A percentile compares a stretch with the other conserved stretches of the same genome.
Evolutionary conservation across 2,888 invertebrate genomes (phyloP).

Genomic region (Microctonus aethiopoides): DNA sequence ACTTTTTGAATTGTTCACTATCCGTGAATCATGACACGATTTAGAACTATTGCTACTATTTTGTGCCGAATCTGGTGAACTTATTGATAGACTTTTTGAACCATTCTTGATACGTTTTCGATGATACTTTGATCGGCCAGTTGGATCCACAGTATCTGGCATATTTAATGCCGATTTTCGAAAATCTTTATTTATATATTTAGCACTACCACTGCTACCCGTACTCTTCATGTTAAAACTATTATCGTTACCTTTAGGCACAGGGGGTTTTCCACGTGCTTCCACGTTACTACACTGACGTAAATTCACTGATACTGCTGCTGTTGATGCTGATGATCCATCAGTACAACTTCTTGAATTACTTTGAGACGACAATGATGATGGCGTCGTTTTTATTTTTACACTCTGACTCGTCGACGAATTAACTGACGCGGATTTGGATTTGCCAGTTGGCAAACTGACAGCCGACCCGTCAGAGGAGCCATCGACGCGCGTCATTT

Average conservation of each 20-base stretch:
- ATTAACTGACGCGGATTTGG: slow-evolving; percentile 57
- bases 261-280: slow-evolving; percentile 66
- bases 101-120: slow-evolving; percentile 52
- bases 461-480: slow-evolving; percentile 55
- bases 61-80: slow-evolving; percentile 63
- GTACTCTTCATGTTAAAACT: slow-evolving; percentile 51
- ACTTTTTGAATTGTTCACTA: background rate
- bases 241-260: slow-evolving; percentile 66
- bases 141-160: slow-evolving; percentile 62
- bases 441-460: slow-evolving; percentile 62
- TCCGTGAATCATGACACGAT: background rate
- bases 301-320: slow-evolving; percentile 44
- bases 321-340: slow-evolving; percentile 21
- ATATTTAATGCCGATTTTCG: slow-evolving; percentile 81
- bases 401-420: slow-evolving; percentile 58
- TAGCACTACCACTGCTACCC: slow-evolving; percentile 42
- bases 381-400: slow-evolving; percentile 56
- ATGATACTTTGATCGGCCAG: slow-evolving; percentile 47
- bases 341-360: slow-evolving; percentile 32
- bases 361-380: slow-evolving; percentile 34
- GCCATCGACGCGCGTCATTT: slow-evolving; percentile 54
- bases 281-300: slow-evolving; percentile 54
- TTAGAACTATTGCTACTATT: slow-evolving; percentile 33
- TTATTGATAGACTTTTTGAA: slow-evolving; percentile 67
- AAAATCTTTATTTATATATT: slow-evolving; percentile 77